These are phyloP conservation scores for Lasioglossum vierecki DNA, from an alignment of 2,888 invertebrate species.

Conservation along the genomic window DNA sequence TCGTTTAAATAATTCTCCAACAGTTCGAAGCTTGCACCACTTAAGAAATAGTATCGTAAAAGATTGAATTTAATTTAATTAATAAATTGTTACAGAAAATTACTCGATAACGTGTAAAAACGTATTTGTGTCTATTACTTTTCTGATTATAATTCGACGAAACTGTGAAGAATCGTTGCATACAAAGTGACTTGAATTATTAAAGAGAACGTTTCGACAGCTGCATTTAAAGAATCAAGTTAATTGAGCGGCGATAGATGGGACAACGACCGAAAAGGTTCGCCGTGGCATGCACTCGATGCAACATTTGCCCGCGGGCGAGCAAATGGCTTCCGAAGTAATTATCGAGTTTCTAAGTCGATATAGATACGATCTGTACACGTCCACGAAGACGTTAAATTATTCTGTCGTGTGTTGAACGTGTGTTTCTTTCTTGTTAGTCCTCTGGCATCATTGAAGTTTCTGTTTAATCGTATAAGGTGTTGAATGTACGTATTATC, in stretches of 20 bases:
- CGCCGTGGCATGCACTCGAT: background rate
- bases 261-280: background rate
- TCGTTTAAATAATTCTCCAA: background rate
- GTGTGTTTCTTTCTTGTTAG: slow-evolving; percentile 12
- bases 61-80: background rate
- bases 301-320: background rate
- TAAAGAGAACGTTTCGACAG: background rate
- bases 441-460: background rate
- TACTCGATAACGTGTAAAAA: too few species aligned
- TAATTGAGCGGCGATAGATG: background rate
- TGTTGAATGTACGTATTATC: slow-evolving; percentile 28
- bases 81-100: too few species aligned
- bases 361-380: slow-evolving; percentile 1
- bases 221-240: too few species aligned
- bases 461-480: slow-evolving; percentile 17
- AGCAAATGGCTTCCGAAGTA: slow-evolving; percentile 6
- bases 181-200: background rate
- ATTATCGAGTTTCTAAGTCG: slow-evolving; percentile 2
- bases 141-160: background rate
- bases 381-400: background rate
- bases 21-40: background rate
- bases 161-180: background rate
- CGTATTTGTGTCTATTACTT: background rate
- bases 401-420: background rate
- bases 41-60: background rate